Conservation (phyloP, 35 echinoderm and acorn worm genomes). For the Lytechinus variegatus region DNA sequence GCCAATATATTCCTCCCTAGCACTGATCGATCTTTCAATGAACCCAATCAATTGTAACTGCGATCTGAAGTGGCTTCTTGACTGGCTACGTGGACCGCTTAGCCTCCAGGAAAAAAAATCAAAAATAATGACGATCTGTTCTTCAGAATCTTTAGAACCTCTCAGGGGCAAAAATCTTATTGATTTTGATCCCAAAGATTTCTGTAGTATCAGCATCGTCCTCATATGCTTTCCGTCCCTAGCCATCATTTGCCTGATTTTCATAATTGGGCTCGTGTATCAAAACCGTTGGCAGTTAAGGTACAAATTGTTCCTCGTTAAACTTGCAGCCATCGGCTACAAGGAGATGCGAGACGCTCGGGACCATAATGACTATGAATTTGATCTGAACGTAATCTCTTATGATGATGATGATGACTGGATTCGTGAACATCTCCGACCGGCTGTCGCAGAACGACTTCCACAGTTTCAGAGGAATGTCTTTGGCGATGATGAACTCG, state of each 20-base stretch:
- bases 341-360: not conserved
- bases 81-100: too few species aligned
- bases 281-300: not conserved
- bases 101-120: too few species aligned
- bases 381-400: not conserved
- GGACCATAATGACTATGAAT: not conserved
- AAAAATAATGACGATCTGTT: not conserved
- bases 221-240: not conserved
- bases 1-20: not conserved
- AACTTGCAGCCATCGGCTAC: not conserved
- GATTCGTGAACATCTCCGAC: not conserved
- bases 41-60: not conserved
- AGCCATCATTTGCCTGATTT: not conserved
- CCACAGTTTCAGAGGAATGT: not conserved
- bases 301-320: not conserved
- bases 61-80: not conserved
- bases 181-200: not conserved
- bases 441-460: not conserved
- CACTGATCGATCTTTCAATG: not conserved
- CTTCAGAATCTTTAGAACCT: not conserved
- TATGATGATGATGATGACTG: constrained; percentile 7
- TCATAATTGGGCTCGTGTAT: not conserved
- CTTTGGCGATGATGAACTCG: not conserved
- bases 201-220: not conserved
- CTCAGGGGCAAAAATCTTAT: not conserved